These are phyloP conservation scores for Callospermophilus lateralis DNA, from an alignment of 2,113 vertebrate genomes.

Conservation along the genomic window DNA sequence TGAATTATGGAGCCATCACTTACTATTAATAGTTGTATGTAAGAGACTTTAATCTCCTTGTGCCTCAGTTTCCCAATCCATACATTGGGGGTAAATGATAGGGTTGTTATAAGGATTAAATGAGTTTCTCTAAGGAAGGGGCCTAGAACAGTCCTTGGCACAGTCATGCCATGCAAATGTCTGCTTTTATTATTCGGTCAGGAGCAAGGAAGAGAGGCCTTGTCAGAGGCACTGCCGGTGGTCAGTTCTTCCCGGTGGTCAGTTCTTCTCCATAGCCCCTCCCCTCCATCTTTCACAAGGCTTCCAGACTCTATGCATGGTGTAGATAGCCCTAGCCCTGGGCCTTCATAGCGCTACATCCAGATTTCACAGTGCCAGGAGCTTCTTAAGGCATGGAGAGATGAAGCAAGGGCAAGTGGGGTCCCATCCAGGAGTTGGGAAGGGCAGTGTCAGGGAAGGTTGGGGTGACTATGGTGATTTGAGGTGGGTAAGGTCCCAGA, in stretches of 20 bases:
- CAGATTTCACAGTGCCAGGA: neutral
- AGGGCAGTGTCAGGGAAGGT: neutral
- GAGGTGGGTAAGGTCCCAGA: neutral
- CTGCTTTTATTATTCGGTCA: neutral
- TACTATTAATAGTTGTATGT: neutral
- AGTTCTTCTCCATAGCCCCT: accelerated
- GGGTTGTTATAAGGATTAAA: neutral
- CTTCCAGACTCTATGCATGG: neutral
- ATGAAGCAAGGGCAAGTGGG: neutral
- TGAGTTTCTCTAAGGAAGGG: neutral
- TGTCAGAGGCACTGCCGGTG: neutral
- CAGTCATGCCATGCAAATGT: neutral
- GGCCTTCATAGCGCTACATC: neutral
- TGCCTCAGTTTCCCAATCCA: neutral
- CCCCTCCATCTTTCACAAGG: neutral
- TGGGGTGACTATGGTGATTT: neutral
- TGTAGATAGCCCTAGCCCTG: neutral
- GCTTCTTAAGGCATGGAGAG: neutral
- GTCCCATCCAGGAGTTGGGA: neutral
- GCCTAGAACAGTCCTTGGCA: neutral
- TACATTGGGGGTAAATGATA: neutral
- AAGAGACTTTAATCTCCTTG: neutral
- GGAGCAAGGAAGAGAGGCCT: neutral
- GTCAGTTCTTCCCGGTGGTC: neutral
- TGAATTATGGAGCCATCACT: neutral